Percentiles rank a stretch among this genome's conserved stretches.
Conservation (phyloP, 2,113 vertebrate genomes). For the Mystacornis crossleyi region DNA sequence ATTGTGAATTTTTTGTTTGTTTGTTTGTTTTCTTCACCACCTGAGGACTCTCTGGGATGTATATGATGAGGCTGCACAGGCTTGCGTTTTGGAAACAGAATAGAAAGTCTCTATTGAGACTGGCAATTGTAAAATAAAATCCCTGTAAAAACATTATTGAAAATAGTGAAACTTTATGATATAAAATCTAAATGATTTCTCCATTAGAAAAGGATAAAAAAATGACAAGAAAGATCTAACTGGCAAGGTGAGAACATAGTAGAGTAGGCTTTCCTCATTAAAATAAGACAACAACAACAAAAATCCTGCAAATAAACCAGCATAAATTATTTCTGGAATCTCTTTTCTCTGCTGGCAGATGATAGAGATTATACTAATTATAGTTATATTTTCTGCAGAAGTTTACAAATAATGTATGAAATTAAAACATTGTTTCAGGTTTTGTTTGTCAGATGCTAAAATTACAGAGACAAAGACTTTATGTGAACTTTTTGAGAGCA, state of each 20-base stretch:
- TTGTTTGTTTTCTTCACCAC: too few relatives aligned
- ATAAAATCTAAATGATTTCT: not conserved
- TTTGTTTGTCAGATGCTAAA: slow-evolving; percentile 37
- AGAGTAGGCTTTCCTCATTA: not conserved
- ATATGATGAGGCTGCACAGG: fast-evolving
- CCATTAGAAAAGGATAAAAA: not conserved
- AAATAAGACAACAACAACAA: not conserved
- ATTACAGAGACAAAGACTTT: slow-evolving; percentile 4
- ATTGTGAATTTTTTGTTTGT: not conserved
- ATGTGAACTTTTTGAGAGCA: slow-evolving; percentile 28
- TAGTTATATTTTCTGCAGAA: slow-evolving; percentile 9
- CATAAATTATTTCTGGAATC: slow-evolving; percentile 22
- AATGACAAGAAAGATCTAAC: not conserved
- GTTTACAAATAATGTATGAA: slow-evolving; percentile 31
- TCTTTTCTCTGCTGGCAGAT: slow-evolving; percentile 9
- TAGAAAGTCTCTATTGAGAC: not conserved
- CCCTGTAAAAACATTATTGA: not conserved
- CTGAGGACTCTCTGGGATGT: not conserved
- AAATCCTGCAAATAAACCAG: not conserved
- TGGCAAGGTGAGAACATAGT: not conserved
- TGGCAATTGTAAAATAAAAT: not conserved
- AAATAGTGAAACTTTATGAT: not conserved
- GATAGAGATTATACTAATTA: slow-evolving; percentile 34
- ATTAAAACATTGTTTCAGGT: slow-evolving; percentile 11
- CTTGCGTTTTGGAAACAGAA: not conserved